Percentiles rank a stretch among this genome's conserved stretches.
phyloP scores from a whole-genome alignment of 2,888 invertebrate species.

The Himalopsyche anomala region DNA sequence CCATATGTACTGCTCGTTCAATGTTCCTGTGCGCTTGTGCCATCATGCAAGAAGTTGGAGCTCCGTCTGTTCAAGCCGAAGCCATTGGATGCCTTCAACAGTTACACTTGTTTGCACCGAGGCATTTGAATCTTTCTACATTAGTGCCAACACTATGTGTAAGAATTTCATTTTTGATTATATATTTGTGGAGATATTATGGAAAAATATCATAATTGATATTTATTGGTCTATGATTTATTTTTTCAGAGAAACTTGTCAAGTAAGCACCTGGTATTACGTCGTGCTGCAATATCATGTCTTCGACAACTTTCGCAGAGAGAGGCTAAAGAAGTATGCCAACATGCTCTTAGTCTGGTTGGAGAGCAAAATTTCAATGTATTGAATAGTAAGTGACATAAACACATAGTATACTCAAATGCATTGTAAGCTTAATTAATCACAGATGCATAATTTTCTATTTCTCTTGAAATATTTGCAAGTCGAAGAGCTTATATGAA shows the following conservation, averaged over 20 bases:
- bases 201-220: background rate
- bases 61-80: constrained; percentile 95
- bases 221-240: background rate
- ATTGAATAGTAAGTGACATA: constrained; percentile 55
- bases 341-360: constrained; percentile 86
- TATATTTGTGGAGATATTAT: background rate
- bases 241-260: constrained; percentile 86
- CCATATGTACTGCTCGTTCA: constrained; percentile 67
- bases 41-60: constrained; percentile 91
- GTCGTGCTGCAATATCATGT: constrained; percentile 96
- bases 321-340: constrained; percentile 97
- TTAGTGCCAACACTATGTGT: constrained; percentile 95
- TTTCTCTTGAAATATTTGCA: no score
- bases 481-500: no score
- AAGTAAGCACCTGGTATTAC: constrained; percentile 91
- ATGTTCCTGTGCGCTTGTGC: constrained; percentile 95
- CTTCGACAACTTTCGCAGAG: constrained; percentile 96
- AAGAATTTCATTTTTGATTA: constrained; percentile 67
- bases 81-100: constrained; percentile 98
- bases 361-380: constrained; percentile 61
- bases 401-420: background rate
- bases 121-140: constrained; percentile 94
- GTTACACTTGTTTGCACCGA: constrained; percentile 97
- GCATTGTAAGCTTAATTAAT: background rate
- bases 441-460: no score